A percentile compares a stretch with the other conserved stretches of the same genome.
Evolutionary conservation across 1,140 invertebrate genomes (phyloP).

Genomic region (Tyrophagus putrescentiae): DNA sequence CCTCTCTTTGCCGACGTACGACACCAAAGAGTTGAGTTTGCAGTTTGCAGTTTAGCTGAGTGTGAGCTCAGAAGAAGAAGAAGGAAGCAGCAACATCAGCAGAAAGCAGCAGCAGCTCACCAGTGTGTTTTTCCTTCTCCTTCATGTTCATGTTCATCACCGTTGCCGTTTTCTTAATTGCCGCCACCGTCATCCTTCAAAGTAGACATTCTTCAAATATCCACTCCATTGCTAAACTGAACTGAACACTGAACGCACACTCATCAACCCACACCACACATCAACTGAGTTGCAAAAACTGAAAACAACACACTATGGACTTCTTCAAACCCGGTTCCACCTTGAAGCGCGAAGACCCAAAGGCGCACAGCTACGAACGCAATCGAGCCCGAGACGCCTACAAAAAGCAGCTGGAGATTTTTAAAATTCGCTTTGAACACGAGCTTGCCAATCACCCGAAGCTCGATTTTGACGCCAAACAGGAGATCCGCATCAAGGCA

Average conservation of each 20-base stretch:
- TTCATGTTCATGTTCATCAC: background rate
- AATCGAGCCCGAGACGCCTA: conserved; percentile 1
- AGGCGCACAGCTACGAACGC: background rate
- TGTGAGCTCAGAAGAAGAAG: no score
- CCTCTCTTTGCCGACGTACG: no score
- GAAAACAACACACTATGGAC: background rate
- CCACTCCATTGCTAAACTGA: background rate
- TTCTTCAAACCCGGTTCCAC: conserved; percentile 2
- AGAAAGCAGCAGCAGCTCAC: no score
- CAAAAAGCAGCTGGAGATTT: background rate
- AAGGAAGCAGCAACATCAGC: no score
- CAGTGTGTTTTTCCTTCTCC: no score
- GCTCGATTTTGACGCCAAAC: conserved; percentile 13
- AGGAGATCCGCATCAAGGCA: background rate
- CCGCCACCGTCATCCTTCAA: background rate
- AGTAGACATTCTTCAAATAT: background rate
- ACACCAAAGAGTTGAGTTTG: no score
- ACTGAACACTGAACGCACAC: background rate
- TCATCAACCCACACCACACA: background rate
- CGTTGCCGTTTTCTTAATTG: background rate
- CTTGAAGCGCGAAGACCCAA: background rate
- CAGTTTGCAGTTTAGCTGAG: no score
- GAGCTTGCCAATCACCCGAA: background rate
- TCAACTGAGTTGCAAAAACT: no score
- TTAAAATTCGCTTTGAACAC: conserved; percentile 1